Conservation (phyloP, 1,140 invertebrate species). For the Heliconius himera region DNA sequence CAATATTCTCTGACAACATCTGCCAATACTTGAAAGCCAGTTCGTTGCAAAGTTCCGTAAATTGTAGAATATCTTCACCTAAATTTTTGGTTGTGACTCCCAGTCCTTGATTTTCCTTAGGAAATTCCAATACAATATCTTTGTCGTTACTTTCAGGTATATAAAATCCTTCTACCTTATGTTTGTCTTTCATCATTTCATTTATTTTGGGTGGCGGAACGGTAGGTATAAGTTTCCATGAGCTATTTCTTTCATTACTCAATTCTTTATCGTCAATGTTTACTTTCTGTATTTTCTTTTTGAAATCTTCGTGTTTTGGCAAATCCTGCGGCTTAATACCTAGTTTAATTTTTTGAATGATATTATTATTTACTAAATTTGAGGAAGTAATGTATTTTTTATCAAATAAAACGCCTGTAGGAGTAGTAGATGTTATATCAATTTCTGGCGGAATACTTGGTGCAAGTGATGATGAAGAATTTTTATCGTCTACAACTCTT, state of each 20-base stretch:
- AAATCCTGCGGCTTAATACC: conserved; percentile 20
- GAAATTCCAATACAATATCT: conserved; percentile 78
- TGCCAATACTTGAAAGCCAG: conserved; percentile 91
- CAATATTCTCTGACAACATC: conserved; percentile 86
- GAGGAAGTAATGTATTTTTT: background rate
- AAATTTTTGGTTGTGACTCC: conserved; percentile 87
- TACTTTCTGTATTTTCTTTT: conserved; percentile 78
- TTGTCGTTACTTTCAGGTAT: conserved; percentile 53
- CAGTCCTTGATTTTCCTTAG: conserved; percentile 86
- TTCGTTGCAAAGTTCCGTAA: conserved; percentile 91
- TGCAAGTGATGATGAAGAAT: background rate
- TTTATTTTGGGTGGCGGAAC: conserved; percentile 65
- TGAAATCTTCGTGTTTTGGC: conserved; percentile 73
- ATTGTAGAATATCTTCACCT: conserved; percentile 86
- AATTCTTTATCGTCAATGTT: conserved; percentile 74
- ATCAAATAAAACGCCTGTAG: background rate
- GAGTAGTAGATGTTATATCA: background rate
- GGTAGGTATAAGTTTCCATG: conserved; percentile 77
- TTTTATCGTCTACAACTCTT: background rate
- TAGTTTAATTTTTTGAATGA: background rate
- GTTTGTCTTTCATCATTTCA: conserved; percentile 62
- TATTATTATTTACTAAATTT: background rate
- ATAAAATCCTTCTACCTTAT: conserved; percentile 58
- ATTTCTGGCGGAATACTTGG: background rate
- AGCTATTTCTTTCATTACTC: conserved; percentile 64